Evolutionary conservation across 2,888 invertebrate genomes (phyloP).

Genomic region (Melikaiella ostensackeni): DNA sequence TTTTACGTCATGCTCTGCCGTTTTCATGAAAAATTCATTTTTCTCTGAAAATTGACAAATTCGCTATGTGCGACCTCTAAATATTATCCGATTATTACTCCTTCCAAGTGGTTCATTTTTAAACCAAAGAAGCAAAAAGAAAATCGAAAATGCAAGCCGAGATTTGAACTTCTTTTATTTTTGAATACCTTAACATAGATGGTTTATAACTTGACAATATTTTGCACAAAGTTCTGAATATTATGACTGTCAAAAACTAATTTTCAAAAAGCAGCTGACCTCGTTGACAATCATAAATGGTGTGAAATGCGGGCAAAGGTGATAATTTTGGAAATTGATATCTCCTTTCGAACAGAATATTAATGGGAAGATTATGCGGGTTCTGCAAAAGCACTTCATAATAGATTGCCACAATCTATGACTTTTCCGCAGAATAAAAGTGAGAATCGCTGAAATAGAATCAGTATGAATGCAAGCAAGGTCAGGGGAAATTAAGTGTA

Average conservation of each 20-base stretch:
- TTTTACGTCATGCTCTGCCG: too few species aligned
- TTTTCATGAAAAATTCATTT: too few species aligned
- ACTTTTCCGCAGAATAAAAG: not conserved
- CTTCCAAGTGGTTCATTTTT: too few species aligned
- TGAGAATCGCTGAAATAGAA: not conserved
- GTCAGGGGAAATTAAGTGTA: not conserved
- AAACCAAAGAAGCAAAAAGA: too few species aligned
- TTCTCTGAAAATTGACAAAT: too few species aligned
- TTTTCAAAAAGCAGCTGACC: not conserved
- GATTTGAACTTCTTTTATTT: too few species aligned
- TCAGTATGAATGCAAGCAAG: not conserved
- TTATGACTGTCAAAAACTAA: not conserved
- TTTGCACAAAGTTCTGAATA: not conserved
- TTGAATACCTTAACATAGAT: too few species aligned
- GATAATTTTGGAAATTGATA: slow-evolving; percentile 2
- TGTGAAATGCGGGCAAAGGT: slow-evolving; percentile 30
- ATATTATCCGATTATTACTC: too few species aligned
- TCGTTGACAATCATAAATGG: slow-evolving; percentile 16
- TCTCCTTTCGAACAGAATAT: slow-evolving; percentile 12
- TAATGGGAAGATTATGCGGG: slow-evolving; percentile 19
- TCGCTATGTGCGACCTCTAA: too few species aligned
- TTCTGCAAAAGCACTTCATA: not conserved
- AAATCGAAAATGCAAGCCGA: too few species aligned
- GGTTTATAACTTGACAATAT: not conserved
- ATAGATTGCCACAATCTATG: not conserved